phyloP scores from a whole-genome alignment of 2,113 vertebrate genomes.

The Xiphorhynchus elegans region DNA sequence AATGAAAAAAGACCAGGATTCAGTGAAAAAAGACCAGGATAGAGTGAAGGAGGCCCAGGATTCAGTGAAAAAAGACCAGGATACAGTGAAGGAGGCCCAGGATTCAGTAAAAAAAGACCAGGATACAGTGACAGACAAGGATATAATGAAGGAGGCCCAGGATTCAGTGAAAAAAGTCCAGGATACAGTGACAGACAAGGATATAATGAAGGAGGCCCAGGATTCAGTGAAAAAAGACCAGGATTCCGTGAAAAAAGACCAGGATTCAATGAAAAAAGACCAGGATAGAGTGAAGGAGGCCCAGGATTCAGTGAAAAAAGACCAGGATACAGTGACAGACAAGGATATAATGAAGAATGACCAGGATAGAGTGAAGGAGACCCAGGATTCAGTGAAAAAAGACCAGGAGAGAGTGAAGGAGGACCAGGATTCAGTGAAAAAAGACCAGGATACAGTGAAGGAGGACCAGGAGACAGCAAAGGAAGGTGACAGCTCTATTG shows the following conservation, averaged over 20 bases:
- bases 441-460: not conserved
- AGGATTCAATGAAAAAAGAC: not conserved
- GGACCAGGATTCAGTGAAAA: not conserved
- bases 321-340: not conserved
- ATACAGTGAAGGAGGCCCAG: not conserved
- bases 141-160: not conserved
- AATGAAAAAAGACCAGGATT: no score
- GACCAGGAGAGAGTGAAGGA: not conserved
- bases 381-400: not conserved
- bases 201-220: not conserved
- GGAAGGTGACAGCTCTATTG: not conserved
- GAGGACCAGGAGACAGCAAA: not conserved
- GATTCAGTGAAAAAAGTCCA: not conserved
- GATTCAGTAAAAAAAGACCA: not conserved
- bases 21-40: not conserved
- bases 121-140: not conserved
- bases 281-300: not conserved
- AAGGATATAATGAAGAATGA: no score
- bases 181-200: not conserved
- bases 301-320: not conserved
- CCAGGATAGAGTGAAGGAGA: not conserved
- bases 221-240: not conserved
- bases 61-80: not conserved
- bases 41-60: not conserved
- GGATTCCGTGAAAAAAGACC: not conserved